phyloP scores from a whole-genome alignment of 1,140 invertebrate genomes.

The Rhagoletis pomonella region DNA sequence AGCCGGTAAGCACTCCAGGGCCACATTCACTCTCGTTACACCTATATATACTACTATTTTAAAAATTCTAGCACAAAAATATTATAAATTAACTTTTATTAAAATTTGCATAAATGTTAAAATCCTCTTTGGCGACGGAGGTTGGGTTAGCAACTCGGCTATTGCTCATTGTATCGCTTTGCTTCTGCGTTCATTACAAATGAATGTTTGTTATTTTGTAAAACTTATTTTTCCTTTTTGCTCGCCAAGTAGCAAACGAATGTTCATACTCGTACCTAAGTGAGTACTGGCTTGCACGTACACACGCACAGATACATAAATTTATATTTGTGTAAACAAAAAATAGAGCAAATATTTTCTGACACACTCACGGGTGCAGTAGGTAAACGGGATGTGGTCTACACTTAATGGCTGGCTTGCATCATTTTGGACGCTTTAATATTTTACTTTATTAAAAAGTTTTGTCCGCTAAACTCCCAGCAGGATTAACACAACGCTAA shows the following conservation, averaged over 20 bases:
- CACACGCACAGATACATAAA: too few relatives aligned
- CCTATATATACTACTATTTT: not conserved
- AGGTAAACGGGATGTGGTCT: not conserved
- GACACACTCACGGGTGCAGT: too few relatives aligned
- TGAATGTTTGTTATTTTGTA: not conserved
- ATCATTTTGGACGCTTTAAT: not conserved
- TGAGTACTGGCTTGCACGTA: too few relatives aligned
- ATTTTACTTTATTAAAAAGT: conserved; percentile 12
- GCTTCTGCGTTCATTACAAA: not conserved
- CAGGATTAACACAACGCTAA: not conserved
- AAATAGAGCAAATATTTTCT: too few relatives aligned
- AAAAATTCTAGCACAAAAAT: not conserved
- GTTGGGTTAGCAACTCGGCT: not conserved
- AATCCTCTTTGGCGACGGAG: not conserved
- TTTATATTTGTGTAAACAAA: too few relatives aligned
- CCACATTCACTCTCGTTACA: not conserved
- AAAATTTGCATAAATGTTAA: conserved; percentile 29
- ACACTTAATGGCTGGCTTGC: not conserved
- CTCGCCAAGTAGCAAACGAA: too few relatives aligned
- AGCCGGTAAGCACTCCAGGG: not conserved
- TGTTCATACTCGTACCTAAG: too few relatives aligned
- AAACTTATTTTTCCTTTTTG: not conserved
- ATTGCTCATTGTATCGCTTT: not conserved
- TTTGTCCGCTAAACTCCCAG: not conserved
- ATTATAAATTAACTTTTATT: conserved; percentile 45